phyloP scores from a whole-genome alignment of 2,888 invertebrate genomes.

The Petrolisthes cinctipes region DNA sequence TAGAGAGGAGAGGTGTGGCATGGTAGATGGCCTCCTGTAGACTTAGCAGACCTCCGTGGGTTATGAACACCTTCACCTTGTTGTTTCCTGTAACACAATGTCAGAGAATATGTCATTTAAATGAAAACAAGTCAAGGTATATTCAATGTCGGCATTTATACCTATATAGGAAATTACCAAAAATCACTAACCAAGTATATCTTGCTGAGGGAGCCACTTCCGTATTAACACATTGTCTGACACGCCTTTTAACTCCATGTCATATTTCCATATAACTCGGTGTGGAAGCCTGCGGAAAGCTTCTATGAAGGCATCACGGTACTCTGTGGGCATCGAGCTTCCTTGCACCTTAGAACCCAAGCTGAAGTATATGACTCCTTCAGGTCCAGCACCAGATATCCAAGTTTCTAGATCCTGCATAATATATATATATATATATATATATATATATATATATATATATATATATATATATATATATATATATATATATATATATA shows the following conservation, averaged over 20 bases:
- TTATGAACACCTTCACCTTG: conserved; percentile 48
- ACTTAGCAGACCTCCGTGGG: conserved; percentile 57
- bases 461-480: too few relatives aligned
- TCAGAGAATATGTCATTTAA: too few relatives aligned
- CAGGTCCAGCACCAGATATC: conserved; percentile 72
- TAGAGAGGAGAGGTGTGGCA: conserved; percentile 48
- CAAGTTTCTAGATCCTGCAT: conserved; percentile 37
- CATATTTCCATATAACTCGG: conserved; percentile 43
- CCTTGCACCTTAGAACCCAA: conserved; percentile 84
- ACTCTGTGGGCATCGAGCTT: conserved; percentile 88
- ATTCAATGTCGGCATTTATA: too few relatives aligned
- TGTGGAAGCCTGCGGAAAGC: conserved; percentile 40
- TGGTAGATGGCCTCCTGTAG: conserved; percentile 53
- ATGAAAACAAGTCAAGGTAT: too few relatives aligned
- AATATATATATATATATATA: too few relatives aligned
- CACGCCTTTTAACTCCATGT: conserved; percentile 31
- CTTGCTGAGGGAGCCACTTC: conserved; percentile 38
- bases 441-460: too few relatives aligned
- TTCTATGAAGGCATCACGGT: conserved; percentile 76
- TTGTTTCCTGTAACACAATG: conserved; percentile 6
- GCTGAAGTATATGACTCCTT: conserved; percentile 80
- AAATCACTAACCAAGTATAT: conserved; percentile 13
- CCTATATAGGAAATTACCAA: too few relatives aligned
- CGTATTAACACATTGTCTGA: conserved; percentile 36
- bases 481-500: too few relatives aligned